Conservation (phyloP, 2,113 vertebrate genomes). For the Steatornis caripensis region DNA sequence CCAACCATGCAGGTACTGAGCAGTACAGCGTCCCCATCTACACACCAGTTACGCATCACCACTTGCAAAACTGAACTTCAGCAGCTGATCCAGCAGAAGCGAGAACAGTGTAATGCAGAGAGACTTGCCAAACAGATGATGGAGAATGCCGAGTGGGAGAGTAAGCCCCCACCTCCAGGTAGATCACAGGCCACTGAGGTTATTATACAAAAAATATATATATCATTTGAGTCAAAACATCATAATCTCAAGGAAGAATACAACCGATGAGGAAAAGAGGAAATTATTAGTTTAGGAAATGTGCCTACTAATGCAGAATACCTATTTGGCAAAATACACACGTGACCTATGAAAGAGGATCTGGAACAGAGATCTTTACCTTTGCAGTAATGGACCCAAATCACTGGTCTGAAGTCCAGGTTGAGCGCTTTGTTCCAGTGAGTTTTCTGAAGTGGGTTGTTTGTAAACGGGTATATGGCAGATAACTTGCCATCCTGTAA, state of each 20-base stretch:
- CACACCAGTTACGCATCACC: constrained; percentile 89
- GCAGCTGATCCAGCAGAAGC: constrained; percentile 93
- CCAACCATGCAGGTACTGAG: constrained; percentile 72
- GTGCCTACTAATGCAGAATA: not conserved
- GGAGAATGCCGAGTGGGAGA: constrained; percentile 97
- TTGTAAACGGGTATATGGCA: not conserved
- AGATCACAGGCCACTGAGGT: not conserved
- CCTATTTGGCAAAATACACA: not conserved
- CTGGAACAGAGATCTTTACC: not conserved
- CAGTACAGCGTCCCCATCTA: constrained; percentile 68
- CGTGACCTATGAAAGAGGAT: not conserved
- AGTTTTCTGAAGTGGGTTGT: not conserved
- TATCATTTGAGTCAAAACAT: not conserved
- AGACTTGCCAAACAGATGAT: constrained; percentile 95
- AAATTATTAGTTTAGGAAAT: not conserved
- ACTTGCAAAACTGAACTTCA: constrained; percentile 93
- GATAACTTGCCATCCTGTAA: not conserved
- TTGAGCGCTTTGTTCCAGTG: not conserved
- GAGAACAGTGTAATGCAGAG: constrained; percentile 93
- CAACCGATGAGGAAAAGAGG: not conserved
- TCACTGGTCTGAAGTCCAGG: not conserved
- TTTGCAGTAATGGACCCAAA: not conserved
- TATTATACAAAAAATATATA: not conserved
- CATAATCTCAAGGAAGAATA: not conserved
- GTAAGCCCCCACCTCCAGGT: constrained; percentile 92